These are phyloP conservation scores for Pinctada fucata DNA, from an alignment of 2,888 invertebrate species.

Conservation along the genomic window DNA sequence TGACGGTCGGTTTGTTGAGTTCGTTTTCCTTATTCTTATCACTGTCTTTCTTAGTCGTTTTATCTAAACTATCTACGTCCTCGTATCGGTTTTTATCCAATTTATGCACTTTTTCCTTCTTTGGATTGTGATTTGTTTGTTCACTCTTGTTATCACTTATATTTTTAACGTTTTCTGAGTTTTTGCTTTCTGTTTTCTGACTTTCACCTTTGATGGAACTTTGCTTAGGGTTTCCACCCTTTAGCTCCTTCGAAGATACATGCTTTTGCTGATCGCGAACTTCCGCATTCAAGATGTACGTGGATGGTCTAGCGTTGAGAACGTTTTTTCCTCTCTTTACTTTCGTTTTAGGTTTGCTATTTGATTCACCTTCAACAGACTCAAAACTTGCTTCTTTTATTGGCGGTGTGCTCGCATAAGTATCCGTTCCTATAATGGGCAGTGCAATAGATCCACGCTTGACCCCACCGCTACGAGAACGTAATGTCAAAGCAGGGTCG, in stretches of 20 bases:
- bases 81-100: constrained; percentile 7
- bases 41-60: background rate
- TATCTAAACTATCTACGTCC: background rate
- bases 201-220: background rate
- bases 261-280: background rate
- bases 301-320: background rate
- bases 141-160: background rate
- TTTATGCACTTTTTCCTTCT: background rate
- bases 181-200: background rate
- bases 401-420: constrained; percentile 1
- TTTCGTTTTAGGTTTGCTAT: constrained; percentile 1
- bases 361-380: background rate
- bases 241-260: background rate
- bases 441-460: constrained; percentile 28
- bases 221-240: background rate
- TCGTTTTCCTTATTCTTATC: background rate
- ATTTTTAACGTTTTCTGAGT: background rate
- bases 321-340: background rate
- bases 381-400: constrained; percentile 15
- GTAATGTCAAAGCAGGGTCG: constrained; percentile 26
- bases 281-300: background rate
- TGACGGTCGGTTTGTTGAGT: background rate
- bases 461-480: constrained; percentile 36
- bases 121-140: background rate
- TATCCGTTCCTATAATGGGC: constrained; percentile 26